Base-by-base conservation (phyloP, 2,888 invertebrate genomes). In the Rugalucina vietnamica region DNA sequence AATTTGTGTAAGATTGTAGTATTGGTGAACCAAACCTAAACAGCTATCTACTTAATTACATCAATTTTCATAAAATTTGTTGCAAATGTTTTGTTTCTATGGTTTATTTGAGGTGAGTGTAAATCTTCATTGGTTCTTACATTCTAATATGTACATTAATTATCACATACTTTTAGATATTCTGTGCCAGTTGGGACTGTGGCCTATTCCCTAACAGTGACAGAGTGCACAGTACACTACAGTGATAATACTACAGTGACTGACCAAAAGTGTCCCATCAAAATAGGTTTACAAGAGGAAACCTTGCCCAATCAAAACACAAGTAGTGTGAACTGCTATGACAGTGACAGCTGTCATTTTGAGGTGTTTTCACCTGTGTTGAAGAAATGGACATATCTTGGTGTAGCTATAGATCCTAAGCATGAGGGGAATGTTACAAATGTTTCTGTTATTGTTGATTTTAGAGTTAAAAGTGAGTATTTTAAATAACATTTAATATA, bases 191-290 rank as follows among this genome's bases (percentile, higher is more conserved):
- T 49, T 37, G 72, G 74, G 65, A 77, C 78, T 3, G 77, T 77
- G 50, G 54, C 60, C 4, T 85, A 77, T 29, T 71, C 69, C 21
- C 39, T 85, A 18, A 57, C 49, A 14, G 43, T 82, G 29, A 65
- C 29, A 32, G 32, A 8, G 10, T 73, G 73, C 29, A 49, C 29
- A 24, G 12, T 73, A 21, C 34, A 24, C 5, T 29, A 32, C 49
- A 73, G n/a, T 34, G 36, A 50, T 2, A 49, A 34, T 5, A 34
- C 29, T 72, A 74, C 69, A 49, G 72, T 39, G 50, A 36, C 43
- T 10, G 29, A 70, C 8, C 54, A 76, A n/a, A 50, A 74, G 1
- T 91, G 91, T 85, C 89, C 90, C 8, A 72, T 91, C 4, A 76
- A 60, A 8, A 69, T 89, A 43, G 75, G 65, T 14, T 39, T 87